Percentiles rank a stretch among this genome's conserved stretches.
Evolutionary conservation across 2,797 vertebrate genomes (phyloP).

Genomic region (Hirundo rustica): DNA sequence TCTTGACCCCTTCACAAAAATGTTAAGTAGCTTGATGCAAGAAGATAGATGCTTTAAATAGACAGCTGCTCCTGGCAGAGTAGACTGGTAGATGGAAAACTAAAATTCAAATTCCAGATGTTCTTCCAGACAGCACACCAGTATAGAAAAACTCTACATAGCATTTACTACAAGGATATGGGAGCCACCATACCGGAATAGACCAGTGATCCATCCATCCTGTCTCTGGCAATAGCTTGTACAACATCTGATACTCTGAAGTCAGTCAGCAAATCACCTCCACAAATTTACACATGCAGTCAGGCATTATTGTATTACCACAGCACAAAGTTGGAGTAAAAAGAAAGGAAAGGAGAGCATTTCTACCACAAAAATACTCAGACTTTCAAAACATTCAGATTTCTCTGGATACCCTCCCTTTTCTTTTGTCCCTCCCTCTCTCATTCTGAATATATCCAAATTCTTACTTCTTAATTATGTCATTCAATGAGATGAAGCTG

Average conservation of each 20-base stretch:
- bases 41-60: neutral
- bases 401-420: neutral
- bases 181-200: neutral
- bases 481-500: neutral
- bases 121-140: constrained; percentile 22
- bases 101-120: constrained; percentile 36
- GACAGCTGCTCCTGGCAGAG: neutral
- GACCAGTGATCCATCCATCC: constrained; percentile 16
- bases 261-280: neutral
- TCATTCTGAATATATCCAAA: neutral
- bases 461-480: neutral
- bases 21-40: neutral
- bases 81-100: neutral
- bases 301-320: neutral
- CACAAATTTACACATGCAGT: neutral
- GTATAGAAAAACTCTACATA: neutral
- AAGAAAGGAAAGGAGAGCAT: neutral
- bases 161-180: neutral
- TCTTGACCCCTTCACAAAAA: neutral
- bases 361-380: neutral
- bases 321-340: neutral
- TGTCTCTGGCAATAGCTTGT: neutral
- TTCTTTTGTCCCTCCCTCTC: neutral
- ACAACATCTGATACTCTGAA: neutral
- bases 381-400: neutral